A percentile compares a stretch with the other conserved stretches of the same genome.
These are phyloP conservation scores for Aphelenchoides bicaudatus DNA, from an alignment of 2,888 invertebrate genomes.

Conservation along the genomic window DNA sequence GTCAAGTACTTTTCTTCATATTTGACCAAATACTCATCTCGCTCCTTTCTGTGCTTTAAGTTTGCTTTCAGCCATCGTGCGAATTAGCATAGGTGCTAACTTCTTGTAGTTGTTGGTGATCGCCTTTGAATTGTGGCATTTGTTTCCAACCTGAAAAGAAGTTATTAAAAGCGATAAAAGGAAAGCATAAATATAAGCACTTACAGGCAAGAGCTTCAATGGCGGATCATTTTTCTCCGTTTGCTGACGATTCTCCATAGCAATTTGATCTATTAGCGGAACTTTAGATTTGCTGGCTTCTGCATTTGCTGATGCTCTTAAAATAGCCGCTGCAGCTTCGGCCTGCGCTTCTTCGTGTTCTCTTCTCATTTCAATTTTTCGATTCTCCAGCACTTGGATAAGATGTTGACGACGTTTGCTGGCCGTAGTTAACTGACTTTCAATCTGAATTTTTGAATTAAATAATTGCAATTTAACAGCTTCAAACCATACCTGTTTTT, in stretches of 20 bases:
- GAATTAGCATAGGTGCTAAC: slow-evolving; percentile 9
- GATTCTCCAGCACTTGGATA: neutral
- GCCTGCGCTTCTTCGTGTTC: slow-evolving; percentile 14
- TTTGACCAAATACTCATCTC: slow-evolving; percentile 1
- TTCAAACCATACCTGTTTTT: neutral
- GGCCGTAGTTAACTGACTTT: neutral
- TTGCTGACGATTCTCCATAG: neutral
- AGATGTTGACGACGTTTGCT: slow-evolving; percentile 11
- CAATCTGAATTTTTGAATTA: slow-evolving; percentile 1
- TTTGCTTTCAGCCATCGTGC: neutral
- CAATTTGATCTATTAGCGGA: slow-evolving; percentile 16
- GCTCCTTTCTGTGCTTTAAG: neutral
- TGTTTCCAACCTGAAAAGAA: neutral
- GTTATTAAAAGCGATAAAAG: neutral
- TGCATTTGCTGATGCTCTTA: slow-evolving; percentile 2
- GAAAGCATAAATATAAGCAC: neutral
- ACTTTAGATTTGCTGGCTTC: slow-evolving; percentile 12
- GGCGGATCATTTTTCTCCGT: slow-evolving; percentile 3
- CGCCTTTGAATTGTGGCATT: neutral
- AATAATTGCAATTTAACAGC: neutral
- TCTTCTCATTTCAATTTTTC: slow-evolving; percentile 13
- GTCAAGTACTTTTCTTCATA: slow-evolving; percentile 12
- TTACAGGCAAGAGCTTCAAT: neutral
- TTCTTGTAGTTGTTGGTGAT: slow-evolving; percentile 7
- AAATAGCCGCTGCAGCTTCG: slow-evolving; percentile 12